Conservation (phyloP, 2,797 vertebrate genomes). For the Poeciliopsis infans region DNA sequence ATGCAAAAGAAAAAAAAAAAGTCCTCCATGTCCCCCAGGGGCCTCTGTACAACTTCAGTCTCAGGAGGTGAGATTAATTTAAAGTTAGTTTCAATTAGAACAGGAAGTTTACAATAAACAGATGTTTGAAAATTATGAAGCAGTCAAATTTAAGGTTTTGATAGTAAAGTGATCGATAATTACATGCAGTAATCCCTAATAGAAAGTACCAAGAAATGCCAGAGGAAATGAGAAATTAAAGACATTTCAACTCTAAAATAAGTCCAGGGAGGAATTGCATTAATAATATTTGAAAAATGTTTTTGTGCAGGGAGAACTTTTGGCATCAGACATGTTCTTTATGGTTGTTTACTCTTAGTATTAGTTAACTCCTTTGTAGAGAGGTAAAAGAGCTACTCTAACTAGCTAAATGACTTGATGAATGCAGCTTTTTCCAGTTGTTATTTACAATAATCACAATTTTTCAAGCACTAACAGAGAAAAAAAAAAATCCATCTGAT, state of each 20-base stretch:
- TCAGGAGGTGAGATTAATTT: background rate
- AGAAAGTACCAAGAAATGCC: too few species aligned
- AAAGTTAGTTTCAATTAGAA: background rate
- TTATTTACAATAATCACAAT: background rate
- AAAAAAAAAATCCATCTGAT: background rate
- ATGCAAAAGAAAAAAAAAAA: too few species aligned
- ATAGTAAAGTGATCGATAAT: background rate
- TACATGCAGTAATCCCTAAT: too few species aligned
- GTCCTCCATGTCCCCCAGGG: fast-evolving
- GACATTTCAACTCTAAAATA: too few species aligned
- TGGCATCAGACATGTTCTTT: background rate
- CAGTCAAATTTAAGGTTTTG: background rate
- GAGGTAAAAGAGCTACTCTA: background rate
- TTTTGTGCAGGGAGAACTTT: too few species aligned
- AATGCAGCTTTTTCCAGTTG: background rate
- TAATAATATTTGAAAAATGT: too few species aligned
- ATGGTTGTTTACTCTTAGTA: background rate
- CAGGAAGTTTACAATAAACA: background rate
- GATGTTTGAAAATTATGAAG: background rate
- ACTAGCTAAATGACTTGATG: background rate
- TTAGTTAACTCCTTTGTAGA: too few species aligned
- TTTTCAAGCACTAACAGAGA: background rate
- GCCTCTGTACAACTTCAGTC: background rate
- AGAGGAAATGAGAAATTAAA: too few species aligned
- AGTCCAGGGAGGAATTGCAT: too few species aligned